Conservation (phyloP, 2,888 invertebrate genomes). For the Drosophila robusta region DNA sequence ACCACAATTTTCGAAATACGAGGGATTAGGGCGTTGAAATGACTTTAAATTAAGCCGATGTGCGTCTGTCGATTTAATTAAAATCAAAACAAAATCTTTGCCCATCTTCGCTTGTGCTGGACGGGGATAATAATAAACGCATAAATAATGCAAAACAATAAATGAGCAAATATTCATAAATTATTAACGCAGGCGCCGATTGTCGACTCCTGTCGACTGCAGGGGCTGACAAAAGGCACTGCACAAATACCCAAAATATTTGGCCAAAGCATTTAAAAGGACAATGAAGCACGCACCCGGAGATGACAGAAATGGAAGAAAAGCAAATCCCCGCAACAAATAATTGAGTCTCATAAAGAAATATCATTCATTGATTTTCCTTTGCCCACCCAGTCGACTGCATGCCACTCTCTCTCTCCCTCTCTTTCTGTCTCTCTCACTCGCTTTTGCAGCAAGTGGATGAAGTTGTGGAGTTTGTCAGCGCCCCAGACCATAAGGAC, state of each 20-base stretch:
- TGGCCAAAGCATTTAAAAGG: slow-evolving; percentile 79
- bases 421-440: neutral
- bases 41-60: slow-evolving; percentile 76
- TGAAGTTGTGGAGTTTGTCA: slow-evolving; percentile 60
- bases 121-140: slow-evolving; percentile 74
- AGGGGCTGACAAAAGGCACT: slow-evolving; percentile 57
- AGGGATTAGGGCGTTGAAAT: slow-evolving; percentile 65
- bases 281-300: slow-evolving; percentile 74
- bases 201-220: slow-evolving; percentile 20
- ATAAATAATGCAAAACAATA: slow-evolving; percentile 81
- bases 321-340: slow-evolving; percentile 82
- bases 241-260: slow-evolving; percentile 80
- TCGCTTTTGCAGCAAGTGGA: slow-evolving; percentile 57
- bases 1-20: slow-evolving; percentile 13
- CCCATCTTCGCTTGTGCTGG: slow-evolving; percentile 15
- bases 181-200: slow-evolving; percentile 70
- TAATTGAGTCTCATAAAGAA: slow-evolving; percentile 81
- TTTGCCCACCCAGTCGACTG: slow-evolving; percentile 17
- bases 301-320: slow-evolving; percentile 60
- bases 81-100: slow-evolving; percentile 79
- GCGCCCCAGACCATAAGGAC: slow-evolving; percentile 63
- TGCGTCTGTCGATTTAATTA: slow-evolving; percentile 79
- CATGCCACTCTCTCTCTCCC: neutral
- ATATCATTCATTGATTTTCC: slow-evolving; percentile 82
- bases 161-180: slow-evolving; percentile 82